Evolutionary conservation across 2,888 invertebrate species (phyloP).

Genomic region (Coelogynopora nodosa): DNA sequence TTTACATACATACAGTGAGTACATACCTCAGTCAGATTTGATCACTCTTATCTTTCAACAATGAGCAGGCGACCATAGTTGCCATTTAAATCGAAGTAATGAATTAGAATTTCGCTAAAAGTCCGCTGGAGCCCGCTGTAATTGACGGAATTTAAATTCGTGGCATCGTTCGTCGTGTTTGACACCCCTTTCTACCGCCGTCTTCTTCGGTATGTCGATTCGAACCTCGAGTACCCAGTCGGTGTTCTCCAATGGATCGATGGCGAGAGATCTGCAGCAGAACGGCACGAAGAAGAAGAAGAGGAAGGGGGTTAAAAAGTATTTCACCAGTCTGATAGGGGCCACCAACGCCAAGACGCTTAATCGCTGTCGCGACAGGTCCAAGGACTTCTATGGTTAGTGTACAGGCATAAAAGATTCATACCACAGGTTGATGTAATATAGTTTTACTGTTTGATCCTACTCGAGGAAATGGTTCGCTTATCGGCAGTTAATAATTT

Average conservation of each 20-base stretch:
- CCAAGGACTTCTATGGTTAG: background rate
- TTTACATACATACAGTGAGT: background rate
- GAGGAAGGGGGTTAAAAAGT: background rate
- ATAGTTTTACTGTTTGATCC: too few species aligned
- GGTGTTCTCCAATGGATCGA: background rate
- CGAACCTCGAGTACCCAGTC: background rate
- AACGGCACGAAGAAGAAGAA: background rate
- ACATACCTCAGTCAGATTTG: too few species aligned
- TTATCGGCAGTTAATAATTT: too few species aligned
- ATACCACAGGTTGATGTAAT: background rate
- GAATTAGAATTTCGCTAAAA: background rate
- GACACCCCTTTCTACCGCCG: background rate
- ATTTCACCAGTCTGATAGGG: background rate
- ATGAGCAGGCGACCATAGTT: background rate
- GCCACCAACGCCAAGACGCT: background rate
- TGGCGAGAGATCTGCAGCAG: background rate
- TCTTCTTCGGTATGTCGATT: background rate
- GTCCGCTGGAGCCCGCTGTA: too few species aligned
- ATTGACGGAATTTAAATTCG: too few species aligned
- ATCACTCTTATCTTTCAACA: background rate
- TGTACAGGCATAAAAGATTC: too few species aligned
- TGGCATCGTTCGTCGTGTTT: background rate
- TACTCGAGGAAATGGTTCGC: too few species aligned
- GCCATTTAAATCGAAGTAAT: background rate
- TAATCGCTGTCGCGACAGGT: background rate